Conservation (phyloP, 2,113 vertebrate species). For the Barnardius zonarius region DNA sequence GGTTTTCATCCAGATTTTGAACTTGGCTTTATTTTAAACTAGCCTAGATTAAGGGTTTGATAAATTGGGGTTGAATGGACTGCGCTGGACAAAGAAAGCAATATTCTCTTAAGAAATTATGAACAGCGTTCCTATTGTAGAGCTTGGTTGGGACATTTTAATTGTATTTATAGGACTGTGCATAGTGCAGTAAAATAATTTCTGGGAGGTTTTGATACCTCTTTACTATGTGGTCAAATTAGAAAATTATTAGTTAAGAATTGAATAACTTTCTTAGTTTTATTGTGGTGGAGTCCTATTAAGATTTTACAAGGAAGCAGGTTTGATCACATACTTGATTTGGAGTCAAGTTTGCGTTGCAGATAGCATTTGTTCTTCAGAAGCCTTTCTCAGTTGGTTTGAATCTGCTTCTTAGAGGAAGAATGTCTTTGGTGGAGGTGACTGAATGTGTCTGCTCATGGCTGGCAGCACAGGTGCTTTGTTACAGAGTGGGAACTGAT, state of each 20-base stretch:
- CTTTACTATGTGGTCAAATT: conserved; percentile 12
- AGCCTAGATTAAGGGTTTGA: neutral
- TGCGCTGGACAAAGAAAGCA: neutral
- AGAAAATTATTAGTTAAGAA: neutral
- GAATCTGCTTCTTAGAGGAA: neutral
- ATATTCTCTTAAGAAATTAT: neutral
- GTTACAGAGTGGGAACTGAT: neutral
- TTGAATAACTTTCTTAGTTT: neutral
- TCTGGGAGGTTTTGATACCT: neutral
- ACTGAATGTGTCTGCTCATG: neutral
- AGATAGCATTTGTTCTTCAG: neutral
- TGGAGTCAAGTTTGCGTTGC: neutral
- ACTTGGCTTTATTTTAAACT: neutral
- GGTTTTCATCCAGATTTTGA: neutral
- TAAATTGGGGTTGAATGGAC: neutral
- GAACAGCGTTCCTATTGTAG: neutral
- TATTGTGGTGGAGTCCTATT: neutral
- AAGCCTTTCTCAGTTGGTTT: neutral
- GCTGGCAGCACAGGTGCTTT: neutral
- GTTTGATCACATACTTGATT: neutral
- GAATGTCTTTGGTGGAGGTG: neutral
- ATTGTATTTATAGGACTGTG: neutral
- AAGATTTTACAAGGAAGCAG: conserved; percentile 30
- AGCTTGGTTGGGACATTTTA: neutral
- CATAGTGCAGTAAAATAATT: neutral